Evolutionary conservation across 2,888 invertebrate species (phyloP).

Genomic region (Spodoptera picta): DNA sequence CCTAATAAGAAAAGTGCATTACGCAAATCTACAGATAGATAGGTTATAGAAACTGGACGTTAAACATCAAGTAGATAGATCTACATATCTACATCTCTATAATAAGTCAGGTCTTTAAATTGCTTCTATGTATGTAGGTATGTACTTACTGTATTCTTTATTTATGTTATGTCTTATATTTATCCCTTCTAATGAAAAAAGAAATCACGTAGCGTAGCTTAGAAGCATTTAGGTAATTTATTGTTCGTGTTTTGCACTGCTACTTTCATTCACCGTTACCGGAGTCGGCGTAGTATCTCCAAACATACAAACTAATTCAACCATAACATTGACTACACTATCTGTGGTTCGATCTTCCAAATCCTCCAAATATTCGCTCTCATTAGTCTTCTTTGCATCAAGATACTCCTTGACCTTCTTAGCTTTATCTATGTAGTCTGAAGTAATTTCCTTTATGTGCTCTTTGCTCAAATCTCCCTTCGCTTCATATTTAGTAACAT

Average conservation of each 20-base stretch:
- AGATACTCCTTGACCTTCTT: slow-evolving; percentile 6
- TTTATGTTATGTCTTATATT: not conserved
- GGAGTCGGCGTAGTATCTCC: slow-evolving; percentile 1
- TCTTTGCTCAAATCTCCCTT: slow-evolving; percentile 1
- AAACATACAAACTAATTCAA: slow-evolving; percentile 13
- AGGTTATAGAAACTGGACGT: too few relatives aligned
- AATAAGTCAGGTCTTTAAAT: too few relatives aligned
- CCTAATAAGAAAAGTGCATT: too few relatives aligned
- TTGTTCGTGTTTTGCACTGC: too few relatives aligned
- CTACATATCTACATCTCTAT: too few relatives aligned
- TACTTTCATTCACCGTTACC: too few relatives aligned
- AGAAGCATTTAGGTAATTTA: too few relatives aligned
- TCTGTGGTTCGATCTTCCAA: slow-evolving; percentile 11
- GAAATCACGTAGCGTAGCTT: too few relatives aligned
- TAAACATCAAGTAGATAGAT: too few relatives aligned
- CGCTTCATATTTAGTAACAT: slow-evolving; percentile 11
- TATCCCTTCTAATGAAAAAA: too few relatives aligned
- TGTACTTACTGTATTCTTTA: not conserved
- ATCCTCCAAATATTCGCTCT: slow-evolving; percentile 2
- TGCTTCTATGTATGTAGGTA: too few relatives aligned
- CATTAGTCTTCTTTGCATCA: slow-evolving; percentile 4
- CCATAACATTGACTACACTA: slow-evolving; percentile 11
- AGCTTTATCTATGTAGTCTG: slow-evolving; percentile 8
- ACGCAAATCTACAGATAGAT: too few relatives aligned
- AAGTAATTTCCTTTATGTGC: not conserved